Evolutionary conservation across 2,113 vertebrate genomes (phyloP), one percentile per base, ranked within the genome.

Genomic region (Tamias sibiricus): DNA sequence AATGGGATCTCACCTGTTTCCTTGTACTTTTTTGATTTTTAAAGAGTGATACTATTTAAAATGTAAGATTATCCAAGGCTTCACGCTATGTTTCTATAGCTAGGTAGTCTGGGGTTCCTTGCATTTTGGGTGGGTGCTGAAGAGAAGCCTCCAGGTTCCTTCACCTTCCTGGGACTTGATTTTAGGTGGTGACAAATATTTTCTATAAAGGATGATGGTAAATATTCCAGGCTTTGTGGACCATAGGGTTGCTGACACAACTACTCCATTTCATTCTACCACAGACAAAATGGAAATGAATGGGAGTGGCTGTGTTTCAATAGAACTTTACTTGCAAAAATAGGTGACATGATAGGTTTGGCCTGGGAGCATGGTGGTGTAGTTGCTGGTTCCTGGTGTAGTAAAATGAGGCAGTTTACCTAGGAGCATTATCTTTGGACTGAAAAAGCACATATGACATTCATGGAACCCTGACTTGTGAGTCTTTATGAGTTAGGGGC

Each of bases 41-140:
- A 54, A 49, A 49, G 8, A 4, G 1, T 62, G 26, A 16, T 17
- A 35, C 30, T 59, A 37, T 44, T 76, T 62, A 44, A 76, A 76
- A 68, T 49, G 8, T 74, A 37, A 71, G 42, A n/a, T n/a, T 16
- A 37, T 24, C 10, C 40, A 7, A 9, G 44, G 54, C 10, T 52
- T 54, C 26, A 35, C n/a, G 1, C 1, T 13, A 0, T n/a, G 10
- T 54, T 32, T 54, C 71, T 47, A 5, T 54, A 24, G 9, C 4
- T 16, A 3, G 24, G 17, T n/a, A 19, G 22, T 72, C 35, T 30
- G 10, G 35, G 44, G 10, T 85, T 57, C 28, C 37, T 57, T 62
- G 47, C 32, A 28, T 35, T 64, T 68, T 68, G n/a, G 9, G 42
- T 72, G 32, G 32, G 66, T n/a, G 59, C 40, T 26, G 32, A 14